Conservation (phyloP, 2,113 vertebrate genomes). For the Okapia johnstoni region DNA sequence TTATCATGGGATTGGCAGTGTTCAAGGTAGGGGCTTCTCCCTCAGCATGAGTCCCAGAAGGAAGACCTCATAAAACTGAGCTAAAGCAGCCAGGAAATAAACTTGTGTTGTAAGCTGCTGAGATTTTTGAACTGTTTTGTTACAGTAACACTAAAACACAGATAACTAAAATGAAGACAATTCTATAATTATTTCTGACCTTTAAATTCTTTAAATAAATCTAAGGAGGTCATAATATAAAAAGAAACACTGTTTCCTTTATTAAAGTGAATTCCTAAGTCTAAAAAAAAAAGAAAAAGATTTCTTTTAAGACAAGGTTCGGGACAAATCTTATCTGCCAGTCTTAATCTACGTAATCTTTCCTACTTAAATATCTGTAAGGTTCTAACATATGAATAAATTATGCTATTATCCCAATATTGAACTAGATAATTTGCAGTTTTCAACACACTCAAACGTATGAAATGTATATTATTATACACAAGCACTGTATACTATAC, state of each 20-base stretch:
- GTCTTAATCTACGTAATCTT: neutral
- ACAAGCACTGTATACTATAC: neutral
- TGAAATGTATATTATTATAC: conserved; percentile 16
- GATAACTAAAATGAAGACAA: neutral
- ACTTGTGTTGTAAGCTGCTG: neutral
- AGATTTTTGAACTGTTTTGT: neutral
- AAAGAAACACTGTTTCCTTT: neutral
- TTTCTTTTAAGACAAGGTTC: neutral
- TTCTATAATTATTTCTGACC: neutral
- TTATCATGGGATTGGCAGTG: neutral
- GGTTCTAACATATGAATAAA: neutral
- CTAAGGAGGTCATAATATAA: neutral
- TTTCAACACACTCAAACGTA: neutral
- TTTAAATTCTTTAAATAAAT: neutral
- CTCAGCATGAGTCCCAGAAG: neutral
- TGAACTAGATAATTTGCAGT: neutral
- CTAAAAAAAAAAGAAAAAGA: neutral
- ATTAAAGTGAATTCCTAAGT: neutral
- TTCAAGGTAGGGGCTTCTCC: neutral
- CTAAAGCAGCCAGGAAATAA: neutral
- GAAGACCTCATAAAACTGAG: neutral
- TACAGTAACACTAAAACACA: neutral
- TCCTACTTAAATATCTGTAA: neutral
- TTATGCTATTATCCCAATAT: neutral
- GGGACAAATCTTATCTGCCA: neutral